Percentiles rank a stretch among this genome's conserved stretches.
Conservation (phyloP, 2,797 vertebrate species). For the Eurystomus glaucurus region DNA sequence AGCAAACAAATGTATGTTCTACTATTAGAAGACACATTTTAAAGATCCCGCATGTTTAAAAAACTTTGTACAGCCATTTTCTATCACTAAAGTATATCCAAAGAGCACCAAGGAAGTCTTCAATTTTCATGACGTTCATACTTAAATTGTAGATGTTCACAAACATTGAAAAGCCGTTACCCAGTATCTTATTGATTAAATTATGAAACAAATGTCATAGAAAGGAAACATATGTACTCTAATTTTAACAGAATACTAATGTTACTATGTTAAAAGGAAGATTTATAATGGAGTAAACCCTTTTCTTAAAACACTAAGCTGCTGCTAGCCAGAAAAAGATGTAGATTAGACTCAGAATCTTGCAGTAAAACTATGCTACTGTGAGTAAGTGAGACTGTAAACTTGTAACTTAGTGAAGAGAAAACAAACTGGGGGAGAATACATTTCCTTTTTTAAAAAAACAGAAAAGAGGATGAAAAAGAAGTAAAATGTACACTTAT, state of each 20-base stretch:
- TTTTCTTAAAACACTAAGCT: not conserved
- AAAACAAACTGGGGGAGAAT: not conserved
- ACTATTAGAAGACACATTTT: not conserved
- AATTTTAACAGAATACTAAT: not conserved
- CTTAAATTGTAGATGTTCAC: not conserved
- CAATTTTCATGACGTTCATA: not conserved
- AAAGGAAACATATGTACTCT: not conserved
- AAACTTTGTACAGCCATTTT: not conserved
- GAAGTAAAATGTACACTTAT: not conserved
- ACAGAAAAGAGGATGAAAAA: not conserved
- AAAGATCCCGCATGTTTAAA: not conserved
- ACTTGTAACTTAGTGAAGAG: not conserved
- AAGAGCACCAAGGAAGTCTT: not conserved
- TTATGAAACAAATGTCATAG: not conserved
- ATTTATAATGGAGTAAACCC: not conserved
- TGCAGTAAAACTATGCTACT: not conserved
- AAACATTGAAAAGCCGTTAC: not conserved
- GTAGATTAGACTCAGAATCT: not conserved
- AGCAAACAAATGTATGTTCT: not conserved
- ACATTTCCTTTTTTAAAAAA: not conserved
- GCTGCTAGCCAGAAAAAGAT: not conserved
- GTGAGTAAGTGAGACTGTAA: not conserved
- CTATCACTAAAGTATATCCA: not conserved
- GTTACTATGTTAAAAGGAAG: not conserved
- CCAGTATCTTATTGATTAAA: not conserved